Conservation (phyloP, 2,797 vertebrate genomes). For the Amblyraja radiata region DNA sequence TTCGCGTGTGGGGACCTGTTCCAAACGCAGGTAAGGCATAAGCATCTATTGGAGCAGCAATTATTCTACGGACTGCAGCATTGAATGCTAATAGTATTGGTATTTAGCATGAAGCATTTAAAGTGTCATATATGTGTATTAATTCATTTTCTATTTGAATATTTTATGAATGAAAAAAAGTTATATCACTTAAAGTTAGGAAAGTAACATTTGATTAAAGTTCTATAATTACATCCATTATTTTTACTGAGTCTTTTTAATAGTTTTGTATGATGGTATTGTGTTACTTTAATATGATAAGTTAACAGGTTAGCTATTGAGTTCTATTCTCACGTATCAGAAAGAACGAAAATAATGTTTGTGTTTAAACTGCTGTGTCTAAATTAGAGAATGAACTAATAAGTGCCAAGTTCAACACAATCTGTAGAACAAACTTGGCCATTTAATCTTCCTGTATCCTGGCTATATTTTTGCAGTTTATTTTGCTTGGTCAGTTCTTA, state of each 20-base stretch:
- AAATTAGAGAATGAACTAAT: neutral
- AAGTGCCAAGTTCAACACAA: neutral
- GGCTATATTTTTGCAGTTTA: neutral
- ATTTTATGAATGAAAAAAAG: neutral
- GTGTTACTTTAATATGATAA: neutral
- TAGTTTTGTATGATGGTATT: neutral
- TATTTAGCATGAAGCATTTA: neutral
- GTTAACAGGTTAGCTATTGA: neutral
- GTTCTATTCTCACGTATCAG: neutral
- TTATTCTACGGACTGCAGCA: neutral
- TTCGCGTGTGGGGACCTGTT: neutral
- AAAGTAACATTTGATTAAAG: neutral
- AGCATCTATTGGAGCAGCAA: neutral
- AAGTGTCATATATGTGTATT: neutral
- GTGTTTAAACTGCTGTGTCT: neutral
- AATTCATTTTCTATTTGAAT: neutral
- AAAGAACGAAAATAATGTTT: too few species aligned
- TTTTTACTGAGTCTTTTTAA: neutral
- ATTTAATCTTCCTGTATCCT: neutral
- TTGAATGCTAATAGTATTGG: neutral
- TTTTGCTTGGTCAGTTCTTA: neutral
- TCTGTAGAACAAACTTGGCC: neutral
- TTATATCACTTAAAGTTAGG: neutral
- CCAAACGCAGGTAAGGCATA: conserved; percentile 9
- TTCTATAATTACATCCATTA: neutral